Evolutionary conservation across 53 echinoderm and acorn worm species (phyloP).

Genomic region (Arbacia lixula): DNA sequence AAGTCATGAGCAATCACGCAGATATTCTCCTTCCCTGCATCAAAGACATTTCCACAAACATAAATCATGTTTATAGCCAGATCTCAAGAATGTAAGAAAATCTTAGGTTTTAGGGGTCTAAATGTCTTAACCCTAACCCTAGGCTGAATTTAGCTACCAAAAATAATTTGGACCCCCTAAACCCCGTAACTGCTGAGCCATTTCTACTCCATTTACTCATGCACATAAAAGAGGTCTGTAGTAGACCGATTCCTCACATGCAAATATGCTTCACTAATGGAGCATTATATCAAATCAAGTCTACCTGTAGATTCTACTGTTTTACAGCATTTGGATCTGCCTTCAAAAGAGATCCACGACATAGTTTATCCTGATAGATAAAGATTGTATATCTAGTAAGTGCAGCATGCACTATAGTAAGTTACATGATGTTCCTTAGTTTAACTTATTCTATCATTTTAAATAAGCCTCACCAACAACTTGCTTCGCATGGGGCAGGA

Average conservation of each 20-base stretch:
- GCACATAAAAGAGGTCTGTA: no score
- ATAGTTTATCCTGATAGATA: neutral
- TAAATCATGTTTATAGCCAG: neutral
- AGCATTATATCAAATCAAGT: no score
- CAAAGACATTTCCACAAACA: neutral
- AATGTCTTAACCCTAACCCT: no score
- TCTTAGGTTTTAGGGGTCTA: no score
- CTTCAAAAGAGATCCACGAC: neutral
- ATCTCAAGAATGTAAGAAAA: neutral
- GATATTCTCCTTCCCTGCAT: constrained; percentile 9
- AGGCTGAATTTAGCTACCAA: no score
- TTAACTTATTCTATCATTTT: neutral
- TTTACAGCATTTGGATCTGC: no score
- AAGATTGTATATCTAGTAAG: neutral
- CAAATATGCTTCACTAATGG: no score
- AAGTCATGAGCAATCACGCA: constrained; percentile 45
- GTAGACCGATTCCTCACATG: no score
- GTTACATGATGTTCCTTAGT: neutral
- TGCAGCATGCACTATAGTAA: neutral
- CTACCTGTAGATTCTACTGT: no score
- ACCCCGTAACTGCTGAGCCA: no score
- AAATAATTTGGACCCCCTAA: no score
- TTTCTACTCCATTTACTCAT: no score
- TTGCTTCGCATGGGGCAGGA: constrained; percentile 5
- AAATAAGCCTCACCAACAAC: neutral